A percentile compares a stretch with the other conserved stretches of the same genome.
Evolutionary conservation across 2,888 invertebrate species (phyloP).

Genomic region (Leistus spinibarbis): DNA sequence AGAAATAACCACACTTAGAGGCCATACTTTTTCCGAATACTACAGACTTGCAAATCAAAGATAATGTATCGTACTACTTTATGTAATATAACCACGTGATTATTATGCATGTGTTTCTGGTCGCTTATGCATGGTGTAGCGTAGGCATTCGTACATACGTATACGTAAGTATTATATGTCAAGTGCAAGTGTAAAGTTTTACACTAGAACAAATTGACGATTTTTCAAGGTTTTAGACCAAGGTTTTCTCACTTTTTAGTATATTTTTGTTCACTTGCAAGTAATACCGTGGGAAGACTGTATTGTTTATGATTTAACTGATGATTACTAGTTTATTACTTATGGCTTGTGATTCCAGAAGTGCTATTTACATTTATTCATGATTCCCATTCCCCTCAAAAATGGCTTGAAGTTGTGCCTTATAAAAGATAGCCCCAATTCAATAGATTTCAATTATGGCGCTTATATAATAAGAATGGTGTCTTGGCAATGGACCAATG

Average conservation of each 20-base stretch:
- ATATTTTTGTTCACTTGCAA: not conserved
- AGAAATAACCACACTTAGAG: not conserved
- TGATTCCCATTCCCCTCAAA: no score
- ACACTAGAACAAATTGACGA: slow-evolving; percentile 11
- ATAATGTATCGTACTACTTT: not conserved
- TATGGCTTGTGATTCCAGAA: no score
- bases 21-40: not conserved
- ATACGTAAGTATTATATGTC: slow-evolving; percentile 19
- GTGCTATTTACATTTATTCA: no score
- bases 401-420: no score
- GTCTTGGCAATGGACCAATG: slow-evolving; percentile 6
- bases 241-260: slow-evolving; percentile 6
- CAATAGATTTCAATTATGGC: slow-evolving; percentile 1
- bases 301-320: not conserved
- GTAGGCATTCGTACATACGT: not conserved
- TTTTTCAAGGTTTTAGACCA: slow-evolving; percentile 31
- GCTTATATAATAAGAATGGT: not conserved
- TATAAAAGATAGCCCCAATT: not conserved
- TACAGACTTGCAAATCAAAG: not conserved
- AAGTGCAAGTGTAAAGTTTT: slow-evolving; percentile 31
- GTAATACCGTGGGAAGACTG: not conserved
- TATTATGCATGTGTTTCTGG: not conserved
- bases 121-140: not conserved
- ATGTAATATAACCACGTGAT: not conserved
- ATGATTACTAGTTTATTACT: no score